A percentile compares a stretch with the other conserved stretches of the same genome.
Conservation (phyloP, 2,113 vertebrate genomes). For the Ptilorrhoa leucosticta region DNA sequence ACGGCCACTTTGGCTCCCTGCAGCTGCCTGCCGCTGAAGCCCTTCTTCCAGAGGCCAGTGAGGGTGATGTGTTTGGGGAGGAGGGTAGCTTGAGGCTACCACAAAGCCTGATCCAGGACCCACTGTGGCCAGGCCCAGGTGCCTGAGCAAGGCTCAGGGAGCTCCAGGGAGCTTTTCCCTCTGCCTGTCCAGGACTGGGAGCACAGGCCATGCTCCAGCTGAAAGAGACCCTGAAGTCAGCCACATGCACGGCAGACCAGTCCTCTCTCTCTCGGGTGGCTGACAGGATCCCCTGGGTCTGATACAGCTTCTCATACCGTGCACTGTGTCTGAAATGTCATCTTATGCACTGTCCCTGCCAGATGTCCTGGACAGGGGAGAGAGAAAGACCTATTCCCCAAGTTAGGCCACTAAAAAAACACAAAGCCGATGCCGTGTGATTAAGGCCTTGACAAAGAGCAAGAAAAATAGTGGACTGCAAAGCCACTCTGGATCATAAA, state of each 20-base stretch:
- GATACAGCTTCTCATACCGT: background rate
- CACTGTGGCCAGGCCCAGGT: background rate
- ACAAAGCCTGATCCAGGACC: background rate
- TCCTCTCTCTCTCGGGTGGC: rapidly evolving
- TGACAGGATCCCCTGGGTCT: rapidly evolving
- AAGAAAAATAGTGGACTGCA: background rate
- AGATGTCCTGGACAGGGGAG: background rate
- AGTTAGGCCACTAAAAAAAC: background rate
- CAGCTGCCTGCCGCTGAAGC: background rate
- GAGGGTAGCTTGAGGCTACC: no score
- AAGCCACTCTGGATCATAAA: background rate
- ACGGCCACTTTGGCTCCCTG: background rate
- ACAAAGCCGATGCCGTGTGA: rapidly evolving
- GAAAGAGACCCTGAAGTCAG: background rate
- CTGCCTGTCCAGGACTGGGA: background rate
- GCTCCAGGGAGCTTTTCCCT: background rate
- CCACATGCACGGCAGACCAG: background rate
- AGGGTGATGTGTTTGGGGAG: rapidly evolving
- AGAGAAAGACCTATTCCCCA: background rate
- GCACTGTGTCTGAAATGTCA: background rate
- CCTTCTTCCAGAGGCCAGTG: background rate
- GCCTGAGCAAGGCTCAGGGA: background rate
- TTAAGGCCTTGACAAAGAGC: background rate
- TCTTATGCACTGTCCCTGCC: background rate
- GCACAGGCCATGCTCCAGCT: background rate